phyloP scores from a whole-genome alignment of 2,797 vertebrate genomes.

The Rhadinocentrus ornatus region DNA sequence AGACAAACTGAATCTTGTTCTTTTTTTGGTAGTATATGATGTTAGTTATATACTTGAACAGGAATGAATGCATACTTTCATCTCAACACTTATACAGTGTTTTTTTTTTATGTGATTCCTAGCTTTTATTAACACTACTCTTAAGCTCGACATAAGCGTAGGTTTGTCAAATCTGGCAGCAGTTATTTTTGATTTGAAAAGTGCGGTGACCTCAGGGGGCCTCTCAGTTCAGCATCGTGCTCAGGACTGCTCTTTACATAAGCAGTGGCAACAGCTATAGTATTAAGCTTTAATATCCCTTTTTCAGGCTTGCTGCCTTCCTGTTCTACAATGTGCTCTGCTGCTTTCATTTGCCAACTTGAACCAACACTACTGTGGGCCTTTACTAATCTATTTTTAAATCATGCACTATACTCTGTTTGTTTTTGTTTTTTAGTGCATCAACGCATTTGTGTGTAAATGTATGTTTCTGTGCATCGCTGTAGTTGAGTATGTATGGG shows the following conservation, averaged over 20 bases:
- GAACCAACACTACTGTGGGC: conserved; percentile 38
- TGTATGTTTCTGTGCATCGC: background rate
- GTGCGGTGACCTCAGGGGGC: conserved; percentile 65
- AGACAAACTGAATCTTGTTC: background rate
- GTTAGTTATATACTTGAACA: conserved; percentile 27
- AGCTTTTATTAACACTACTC: conserved; percentile 47
- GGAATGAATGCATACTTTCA: background rate
- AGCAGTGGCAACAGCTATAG: conserved; percentile 61
- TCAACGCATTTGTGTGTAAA: background rate
- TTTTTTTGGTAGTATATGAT: conserved; percentile 11
- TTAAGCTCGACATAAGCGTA: conserved; percentile 68
- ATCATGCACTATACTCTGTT: conserved; percentile 29
- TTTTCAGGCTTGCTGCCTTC: conserved; percentile 19
- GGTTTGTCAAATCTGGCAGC: conserved; percentile 64
- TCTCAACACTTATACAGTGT: conserved; percentile 14
- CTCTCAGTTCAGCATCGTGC: conserved; percentile 55
- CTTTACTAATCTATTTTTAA: conserved; percentile 67
- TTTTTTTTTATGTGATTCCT: conserved; percentile 9
- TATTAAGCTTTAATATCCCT: conserved; percentile 26
- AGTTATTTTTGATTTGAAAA: conserved; percentile 81
- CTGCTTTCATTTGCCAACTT: conserved; percentile 40
- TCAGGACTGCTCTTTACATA: conserved; percentile 65
- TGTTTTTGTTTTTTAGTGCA: conserved; percentile 40
- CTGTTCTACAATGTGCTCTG: conserved; percentile 48
- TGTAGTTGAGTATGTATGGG: conserved; percentile 24